These are phyloP conservation scores for Orius insidiosus DNA, from an alignment of 1,140 invertebrate species.

Conservation along the genomic window DNA sequence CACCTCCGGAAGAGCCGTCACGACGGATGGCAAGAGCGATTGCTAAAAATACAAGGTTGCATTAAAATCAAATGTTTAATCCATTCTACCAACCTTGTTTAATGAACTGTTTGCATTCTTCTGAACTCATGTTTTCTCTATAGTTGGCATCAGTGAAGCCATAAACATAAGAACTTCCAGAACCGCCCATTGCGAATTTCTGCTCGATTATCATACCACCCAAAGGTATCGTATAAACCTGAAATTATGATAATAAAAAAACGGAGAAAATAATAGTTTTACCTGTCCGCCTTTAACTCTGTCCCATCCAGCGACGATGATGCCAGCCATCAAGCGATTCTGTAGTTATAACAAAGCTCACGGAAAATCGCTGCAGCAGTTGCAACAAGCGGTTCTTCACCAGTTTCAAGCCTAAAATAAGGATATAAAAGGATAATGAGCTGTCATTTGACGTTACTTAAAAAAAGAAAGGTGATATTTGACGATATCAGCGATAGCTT, in stretches of 20 bases:
- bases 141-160: constrained; percentile 85
- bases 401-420: constrained; percentile 60
- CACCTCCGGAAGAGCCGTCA: constrained; percentile 90
- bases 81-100: constrained; percentile 41
- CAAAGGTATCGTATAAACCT: constrained; percentile 78
- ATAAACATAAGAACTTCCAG: constrained; percentile 92
- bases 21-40: constrained; percentile 80
- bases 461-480: constrained; percentile 77
- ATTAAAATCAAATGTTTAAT: neutral
- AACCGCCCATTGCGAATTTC: constrained; percentile 77
- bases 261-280: no score
- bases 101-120: constrained; percentile 74
- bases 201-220: constrained; percentile 88
- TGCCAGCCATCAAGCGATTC: constrained; percentile 83
- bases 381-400: constrained; percentile 66
- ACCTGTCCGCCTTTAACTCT: constrained; percentile 66
- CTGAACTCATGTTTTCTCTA: constrained; percentile 66
- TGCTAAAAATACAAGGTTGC: no score
- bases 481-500: constrained; percentile 92
- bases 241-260: no score
- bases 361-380: constrained; percentile 82
- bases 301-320: constrained; percentile 91
- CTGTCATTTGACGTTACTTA: constrained; percentile 36
- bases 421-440: neutral
- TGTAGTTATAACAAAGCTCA: constrained; percentile 89